These are phyloP conservation scores for Vireo griseus DNA, from an alignment of 2,797 vertebrate genomes.

Conservation along the genomic window DNA sequence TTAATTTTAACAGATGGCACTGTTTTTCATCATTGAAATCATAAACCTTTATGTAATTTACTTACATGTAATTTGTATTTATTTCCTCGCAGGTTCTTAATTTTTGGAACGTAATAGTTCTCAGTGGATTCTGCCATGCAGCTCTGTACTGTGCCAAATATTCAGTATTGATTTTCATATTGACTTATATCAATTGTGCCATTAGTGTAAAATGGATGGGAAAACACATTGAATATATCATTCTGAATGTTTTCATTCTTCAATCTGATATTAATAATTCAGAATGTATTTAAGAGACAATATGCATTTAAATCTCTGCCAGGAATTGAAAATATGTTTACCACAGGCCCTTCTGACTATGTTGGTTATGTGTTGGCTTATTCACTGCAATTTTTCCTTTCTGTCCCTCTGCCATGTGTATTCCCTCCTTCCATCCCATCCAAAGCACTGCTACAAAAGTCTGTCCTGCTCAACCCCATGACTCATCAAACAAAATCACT, in stretches of 20 bases:
- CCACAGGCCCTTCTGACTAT: not conserved
- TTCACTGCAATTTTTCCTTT: not conserved
- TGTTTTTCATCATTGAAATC: slow-evolving; percentile 20
- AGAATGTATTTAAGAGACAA: slow-evolving; percentile 32
- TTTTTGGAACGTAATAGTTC: slow-evolving; percentile 26
- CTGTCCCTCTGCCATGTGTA: not conserved
- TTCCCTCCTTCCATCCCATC: not conserved
- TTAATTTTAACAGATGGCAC: slow-evolving; percentile 48
- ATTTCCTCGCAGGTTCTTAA: slow-evolving; percentile 38
- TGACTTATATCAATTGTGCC: slow-evolving; percentile 43
- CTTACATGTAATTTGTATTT: slow-evolving; percentile 43
- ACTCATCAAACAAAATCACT: not conserved
- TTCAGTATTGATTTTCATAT: slow-evolving; percentile 49
- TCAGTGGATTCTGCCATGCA: slow-evolving; percentile 14
- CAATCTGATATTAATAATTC: slow-evolving; percentile 43
- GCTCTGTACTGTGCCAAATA: not conserved
- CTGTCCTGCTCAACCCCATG: not conserved
- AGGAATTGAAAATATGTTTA: not conserved
- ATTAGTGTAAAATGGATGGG: slow-evolving; percentile 36
- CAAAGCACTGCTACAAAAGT: not conserved
- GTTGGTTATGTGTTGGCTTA: not conserved
- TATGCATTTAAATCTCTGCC: slow-evolving; percentile 14
- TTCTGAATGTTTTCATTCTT: slow-evolving; percentile 45
- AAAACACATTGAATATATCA: not conserved
- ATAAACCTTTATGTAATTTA: slow-evolving; percentile 40